Evolutionary conservation across 2,888 invertebrate species (phyloP), one percentile per base, ranked within the genome.

Genomic region (Synanthedon andrenaeformis): DNA sequence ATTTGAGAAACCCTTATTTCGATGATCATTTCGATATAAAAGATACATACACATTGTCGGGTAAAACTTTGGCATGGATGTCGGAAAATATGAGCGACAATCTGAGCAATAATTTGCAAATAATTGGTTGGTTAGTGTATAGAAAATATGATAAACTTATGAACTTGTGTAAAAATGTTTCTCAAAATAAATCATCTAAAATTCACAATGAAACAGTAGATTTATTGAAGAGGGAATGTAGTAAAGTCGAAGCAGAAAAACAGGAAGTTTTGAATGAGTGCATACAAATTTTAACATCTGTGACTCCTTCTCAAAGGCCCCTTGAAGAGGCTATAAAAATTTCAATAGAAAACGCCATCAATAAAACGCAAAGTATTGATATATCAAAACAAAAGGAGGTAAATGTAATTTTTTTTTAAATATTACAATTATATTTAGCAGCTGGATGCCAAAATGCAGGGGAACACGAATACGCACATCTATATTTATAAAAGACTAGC

Each of bases 21-120:
- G 97, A 98, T 83, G 94, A 95, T 69, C 97, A 98, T 76, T 96
- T 96, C 82, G 96, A 96, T 79, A 87, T 97, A 17, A 89, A 79
- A 56, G 92, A 95, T 61, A 90, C 92, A 5, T 75, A 89, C 28
- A 89, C 91, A 67, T 82, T 96, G 48, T 88, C 94, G 52, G 97
- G 97, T 0, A 98, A 98, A 86, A 94, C 96, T 2, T 79, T 98
- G 52, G 86, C 89, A 42, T 89, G 90, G 80, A 89, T 92, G 56
- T 90, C 91, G 3, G 82, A 88, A 62, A 66, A 71, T 55, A 67
- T 79, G 58, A 67, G 81, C 54, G 83, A 91, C 59, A 70, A 83
- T 56, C 60, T 92, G 5, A 89, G 88, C 57, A 75, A 81, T 57
- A 91, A 91, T 62, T 81, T 90, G 55, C 85, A 89, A 66, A 69